Conservation (phyloP, 1,140 invertebrate species). For the Drosophila parvula region DNA sequence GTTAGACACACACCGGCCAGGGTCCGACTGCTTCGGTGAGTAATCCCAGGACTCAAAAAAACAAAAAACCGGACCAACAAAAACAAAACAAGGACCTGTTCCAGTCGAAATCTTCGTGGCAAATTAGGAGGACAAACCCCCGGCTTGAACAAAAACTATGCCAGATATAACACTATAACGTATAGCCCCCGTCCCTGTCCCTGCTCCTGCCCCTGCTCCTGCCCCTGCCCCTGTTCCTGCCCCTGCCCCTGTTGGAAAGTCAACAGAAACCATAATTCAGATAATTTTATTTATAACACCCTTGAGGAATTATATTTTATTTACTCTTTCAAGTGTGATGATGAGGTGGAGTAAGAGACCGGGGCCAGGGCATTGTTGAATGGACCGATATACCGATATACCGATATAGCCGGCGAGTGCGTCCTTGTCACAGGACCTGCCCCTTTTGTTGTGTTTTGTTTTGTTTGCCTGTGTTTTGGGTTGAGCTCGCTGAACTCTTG, state of each 20-base stretch:
- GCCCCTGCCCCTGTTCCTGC: slow-evolving; percentile 34
- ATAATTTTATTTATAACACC: slow-evolving; percentile 84
- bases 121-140: slow-evolving; percentile 71
- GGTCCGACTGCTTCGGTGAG: neutral
- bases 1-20: slow-evolving; percentile 1
- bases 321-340: slow-evolving; percentile 83
- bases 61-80: neutral
- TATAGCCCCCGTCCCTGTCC: slow-evolving; percentile 28
- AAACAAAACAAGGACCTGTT: slow-evolving; percentile 35
- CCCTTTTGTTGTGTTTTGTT: slow-evolving; percentile 14
- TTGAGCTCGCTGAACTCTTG: slow-evolving; percentile 25
- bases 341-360: slow-evolving; percentile 59
- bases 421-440: slow-evolving; percentile 55
- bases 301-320: slow-evolving; percentile 83
- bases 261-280: slow-evolving; percentile 82
- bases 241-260: slow-evolving; percentile 61
- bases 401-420: slow-evolving; percentile 14
- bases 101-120: slow-evolving; percentile 45
- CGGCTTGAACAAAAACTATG: slow-evolving; percentile 65
- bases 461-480: slow-evolving; percentile 13
- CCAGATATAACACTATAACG: slow-evolving; percentile 41
- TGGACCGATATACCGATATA: slow-evolving; percentile 18
- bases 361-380: slow-evolving; percentile 24
- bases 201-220: no score
- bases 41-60: slow-evolving; percentile 16